Evolutionary conservation across 2,888 invertebrate genomes (phyloP), one percentile per base, ranked within the genome.

Genomic region (Megamerina dolium): DNA sequence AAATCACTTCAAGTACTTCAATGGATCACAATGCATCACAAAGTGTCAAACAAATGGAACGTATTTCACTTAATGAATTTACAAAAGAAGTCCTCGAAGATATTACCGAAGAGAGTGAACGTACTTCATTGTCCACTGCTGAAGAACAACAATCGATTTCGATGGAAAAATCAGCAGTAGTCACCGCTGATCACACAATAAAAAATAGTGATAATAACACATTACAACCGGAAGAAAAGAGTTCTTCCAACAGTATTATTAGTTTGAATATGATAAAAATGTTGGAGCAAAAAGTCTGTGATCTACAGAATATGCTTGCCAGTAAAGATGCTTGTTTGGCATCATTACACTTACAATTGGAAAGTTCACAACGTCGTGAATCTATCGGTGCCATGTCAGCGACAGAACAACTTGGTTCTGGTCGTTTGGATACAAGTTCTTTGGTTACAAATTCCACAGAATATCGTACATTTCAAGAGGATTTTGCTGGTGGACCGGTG

Each of bases 401-500:
- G 8, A 13, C 41, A 6, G 50, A 61, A 51, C 52, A 60, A 9
- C 61, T 63, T 14, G 49, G 50, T n/a, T 60, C 59, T 3, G 67
- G 68, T 0, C 52, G 72, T 20, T n/a, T n/a, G n/a, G 72, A 70
- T 43, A 64, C 65, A 3, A 64, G 63, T 39, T 71, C 70, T 8
- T 45, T 70, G 41, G 53, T 66, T 23, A 72, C 72, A 9, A 70
- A 56, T 36, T 72, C 83, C 9, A 82, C 83, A 19, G 85, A 85
- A 52, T 84, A 85, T 63, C 81, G 81, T 61, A 82, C 83, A 14
- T 75, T 83, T 41, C 79, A 83, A 59, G 83, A 83, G 54, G 81
- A 84, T 48, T 82, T 80, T 64, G n/a, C n/a, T n/a, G 78, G 80
- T 37, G 75, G 69, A 41, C 83, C 82, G 76, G 86, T 86, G 58